phyloP scores from a whole-genome alignment of 2,797 vertebrate genomes.

The Nannoperca obscura region DNA sequence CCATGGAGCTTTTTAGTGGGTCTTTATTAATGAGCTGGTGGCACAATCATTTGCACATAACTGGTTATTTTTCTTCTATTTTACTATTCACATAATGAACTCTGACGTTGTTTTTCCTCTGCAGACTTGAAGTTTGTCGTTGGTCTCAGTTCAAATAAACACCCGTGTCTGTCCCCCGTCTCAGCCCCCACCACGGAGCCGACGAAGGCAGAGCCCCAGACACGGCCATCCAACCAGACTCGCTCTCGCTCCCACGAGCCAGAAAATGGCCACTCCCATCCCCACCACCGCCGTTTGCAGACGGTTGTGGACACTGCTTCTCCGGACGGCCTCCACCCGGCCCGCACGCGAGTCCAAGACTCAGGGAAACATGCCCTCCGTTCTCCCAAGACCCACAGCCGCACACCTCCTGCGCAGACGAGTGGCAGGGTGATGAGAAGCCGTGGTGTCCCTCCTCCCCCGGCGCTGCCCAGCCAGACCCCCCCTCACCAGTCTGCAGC shows the following conservation, averaged over 20 bases:
- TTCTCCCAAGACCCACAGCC: constrained; percentile 92
- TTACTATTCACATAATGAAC: not conserved
- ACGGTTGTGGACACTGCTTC: constrained; percentile 70
- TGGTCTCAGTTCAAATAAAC: constrained; percentile 17
- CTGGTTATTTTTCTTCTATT: not conserved
- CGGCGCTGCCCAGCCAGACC: constrained; percentile 83
- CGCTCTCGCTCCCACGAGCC: constrained; percentile 97
- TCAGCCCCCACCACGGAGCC: constrained; percentile 78
- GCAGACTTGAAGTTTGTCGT: not conserved
- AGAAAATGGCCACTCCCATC: constrained; percentile 87
- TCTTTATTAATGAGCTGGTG: constrained; percentile 24
- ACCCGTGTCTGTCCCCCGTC: constrained; percentile 11
- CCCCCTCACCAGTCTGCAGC: constrained; percentile 90
- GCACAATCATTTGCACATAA: constrained; percentile 11
- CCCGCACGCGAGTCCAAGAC: constrained; percentile 76
- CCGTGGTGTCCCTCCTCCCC: constrained; percentile 85
- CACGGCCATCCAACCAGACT: constrained; percentile 88
- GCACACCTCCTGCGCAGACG: constrained; percentile 80
- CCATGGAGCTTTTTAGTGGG: constrained; percentile 23
- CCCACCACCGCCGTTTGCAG: constrained; percentile 91
- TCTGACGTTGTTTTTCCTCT: not conserved
- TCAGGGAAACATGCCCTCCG: constrained; percentile 79
- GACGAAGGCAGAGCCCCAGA: constrained; percentile 79
- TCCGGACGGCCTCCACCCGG: constrained; percentile 64
- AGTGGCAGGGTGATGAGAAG: constrained; percentile 88